A percentile compares a stretch with the other conserved stretches of the same genome.
phyloP scores from a whole-genome alignment of 2,888 invertebrate species.

The Eurytoma californica region DNA sequence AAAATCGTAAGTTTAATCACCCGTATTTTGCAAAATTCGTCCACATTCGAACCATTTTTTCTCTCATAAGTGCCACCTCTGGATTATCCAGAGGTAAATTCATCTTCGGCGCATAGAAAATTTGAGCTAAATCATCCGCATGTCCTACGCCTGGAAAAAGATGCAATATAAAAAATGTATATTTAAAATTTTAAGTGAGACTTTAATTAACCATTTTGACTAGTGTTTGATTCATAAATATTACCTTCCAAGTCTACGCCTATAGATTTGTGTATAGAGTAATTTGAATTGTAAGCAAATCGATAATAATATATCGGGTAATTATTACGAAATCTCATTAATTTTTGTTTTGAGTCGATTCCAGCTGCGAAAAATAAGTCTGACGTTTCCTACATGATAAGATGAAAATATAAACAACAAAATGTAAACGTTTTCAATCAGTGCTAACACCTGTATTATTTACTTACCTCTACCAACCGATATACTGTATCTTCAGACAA shows the following conservation, averaged over 20 bases:
- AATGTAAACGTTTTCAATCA: no score
- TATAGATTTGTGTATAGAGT: background rate
- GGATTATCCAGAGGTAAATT: background rate
- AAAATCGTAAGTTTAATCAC: background rate
- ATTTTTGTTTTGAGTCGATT: conserved; percentile 38
- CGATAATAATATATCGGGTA: conserved; percentile 43
- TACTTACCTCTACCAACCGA: conserved; percentile 6
- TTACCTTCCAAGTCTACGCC: background rate
- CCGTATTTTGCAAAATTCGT: conserved; percentile 48
- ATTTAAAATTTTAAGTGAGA: background rate
- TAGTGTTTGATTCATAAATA: background rate
- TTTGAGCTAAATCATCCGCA: conserved; percentile 31
- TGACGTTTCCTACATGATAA: background rate
- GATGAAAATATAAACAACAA: background rate
- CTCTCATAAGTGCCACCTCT: background rate
- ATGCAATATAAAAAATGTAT: background rate
- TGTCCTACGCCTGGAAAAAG: conserved; percentile 34
- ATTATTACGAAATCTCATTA: background rate
- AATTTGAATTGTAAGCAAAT: conserved; percentile 13
- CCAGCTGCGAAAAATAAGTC: conserved; percentile 28
- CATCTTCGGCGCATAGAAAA: conserved; percentile 2
- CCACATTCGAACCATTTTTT: conserved; percentile 11
- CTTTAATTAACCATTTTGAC: background rate
- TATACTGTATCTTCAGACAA: background rate
- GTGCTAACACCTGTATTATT: background rate